These are phyloP conservation scores for Eupsilia transversa DNA, from an alignment of 2,888 invertebrate genomes.

Conservation along the genomic window DNA sequence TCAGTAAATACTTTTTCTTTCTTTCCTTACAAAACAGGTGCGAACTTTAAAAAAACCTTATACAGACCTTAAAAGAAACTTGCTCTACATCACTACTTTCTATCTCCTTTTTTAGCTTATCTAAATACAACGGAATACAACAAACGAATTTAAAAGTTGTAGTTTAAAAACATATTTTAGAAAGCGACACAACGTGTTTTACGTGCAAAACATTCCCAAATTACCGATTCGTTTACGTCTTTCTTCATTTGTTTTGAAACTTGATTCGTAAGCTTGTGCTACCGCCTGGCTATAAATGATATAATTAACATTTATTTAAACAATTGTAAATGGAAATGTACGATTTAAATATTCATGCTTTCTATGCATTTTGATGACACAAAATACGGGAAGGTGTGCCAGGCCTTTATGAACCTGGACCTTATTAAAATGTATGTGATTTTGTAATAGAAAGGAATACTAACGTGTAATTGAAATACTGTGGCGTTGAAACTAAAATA, in stretches of 20 bases:
- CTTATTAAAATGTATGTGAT: slow-evolving; percentile 51
- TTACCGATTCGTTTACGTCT: slow-evolving; percentile 59
- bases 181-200: slow-evolving; percentile 55
- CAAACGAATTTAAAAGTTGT: slow-evolving; percentile 31
- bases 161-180: slow-evolving; percentile 51
- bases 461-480: slow-evolving; percentile 41
- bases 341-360: slow-evolving; percentile 60
- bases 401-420: slow-evolving; percentile 35
- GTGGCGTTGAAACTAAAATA: slow-evolving; percentile 21
- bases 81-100: slow-evolving; percentile 50
- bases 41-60: slow-evolving; percentile 7
- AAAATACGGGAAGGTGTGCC: slow-evolving; percentile 40
- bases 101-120: slow-evolving; percentile 49
- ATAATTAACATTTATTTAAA: slow-evolving; percentile 60
- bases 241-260: slow-evolving; percentile 56
- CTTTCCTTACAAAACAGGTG: not conserved
- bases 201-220: slow-evolving; percentile 53
- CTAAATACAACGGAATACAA: slow-evolving; percentile 34
- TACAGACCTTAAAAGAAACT: slow-evolving; percentile 6
- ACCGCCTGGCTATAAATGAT: slow-evolving; percentile 32
- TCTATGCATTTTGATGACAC: slow-evolving; percentile 63
- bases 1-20: too few species aligned
- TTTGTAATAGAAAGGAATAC: slow-evolving; percentile 45
- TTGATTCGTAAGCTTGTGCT: slow-evolving; percentile 40
- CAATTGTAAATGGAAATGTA: slow-evolving; percentile 63